Base-by-base conservation (phyloP, 53 echinoderm and acorn worm species). In the Apostichopus leukothele region DNA sequence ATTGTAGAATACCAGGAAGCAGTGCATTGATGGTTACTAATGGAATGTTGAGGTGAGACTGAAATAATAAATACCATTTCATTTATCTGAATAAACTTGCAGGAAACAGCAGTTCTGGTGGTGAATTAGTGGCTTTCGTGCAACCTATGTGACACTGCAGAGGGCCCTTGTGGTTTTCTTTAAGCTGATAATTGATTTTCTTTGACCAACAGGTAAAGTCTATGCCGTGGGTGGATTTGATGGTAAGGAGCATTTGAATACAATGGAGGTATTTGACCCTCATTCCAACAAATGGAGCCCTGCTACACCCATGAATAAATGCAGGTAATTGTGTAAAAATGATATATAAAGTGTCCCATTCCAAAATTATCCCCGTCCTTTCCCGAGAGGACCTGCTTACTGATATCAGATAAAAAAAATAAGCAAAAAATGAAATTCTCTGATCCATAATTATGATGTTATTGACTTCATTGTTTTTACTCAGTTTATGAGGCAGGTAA, bases 181-280 rank as follows among this genome's bases (percentile, higher is more conserved):
- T 5, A 7, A 57, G 10, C 57, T 57, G 57, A 57, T 57, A 9
- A 9, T 7, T 57, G 6, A 9, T 57, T 57, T 57, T 19, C 18
- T 52, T 78, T 60, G 26, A 60, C 12, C 79, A 79, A 63, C 77
- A 92, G 98, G 93, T 78, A 93, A 97, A 84, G 94, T 97, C 0
- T 95, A 91, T 90, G 95, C 95, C 13, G 93, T 93, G 4, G 98
- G 98, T 0, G 98, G 98, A 5, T 95, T 96, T 89, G 98, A 97
- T 75, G 98, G 98, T 22, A 90, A 91, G 75, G 98, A 97, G 25
- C 98, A 97, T 88, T 89, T 97, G 60, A 92, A 91, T 84, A 94
- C 91, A 26, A 88, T 94, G 50, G 98, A 97, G 78, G 92, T 90
- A 50, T 97, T 97, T 90, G 92, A 94, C 26, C 93, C 98, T 27